Percentiles rank a stretch among this genome's conserved stretches.
phyloP scores from a whole-genome alignment of 2,888 invertebrate species.

The Drosophila multiciliata region DNA sequence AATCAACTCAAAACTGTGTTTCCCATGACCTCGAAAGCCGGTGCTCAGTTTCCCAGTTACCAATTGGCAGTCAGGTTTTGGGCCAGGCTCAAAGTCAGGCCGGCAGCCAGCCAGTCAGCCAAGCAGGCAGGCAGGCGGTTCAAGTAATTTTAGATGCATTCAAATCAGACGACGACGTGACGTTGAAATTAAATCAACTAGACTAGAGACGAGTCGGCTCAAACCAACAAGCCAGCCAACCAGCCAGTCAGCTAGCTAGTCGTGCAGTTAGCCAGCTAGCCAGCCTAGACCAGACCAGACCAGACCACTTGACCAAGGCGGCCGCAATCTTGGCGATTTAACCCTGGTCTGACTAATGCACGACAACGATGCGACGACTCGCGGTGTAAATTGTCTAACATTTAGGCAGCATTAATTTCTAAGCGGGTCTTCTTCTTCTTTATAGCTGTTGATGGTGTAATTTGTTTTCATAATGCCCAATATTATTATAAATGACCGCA shows the following conservation, averaged over 20 bases:
- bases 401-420: constrained; percentile 78
- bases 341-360: constrained; percentile 66
- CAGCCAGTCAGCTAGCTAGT: constrained; percentile 2
- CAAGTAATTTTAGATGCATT: constrained; percentile 76
- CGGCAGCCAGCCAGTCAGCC: background rate
- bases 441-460: constrained; percentile 51
- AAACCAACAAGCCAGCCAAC: constrained; percentile 14
- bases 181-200: constrained; percentile 82
- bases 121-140: constrained; percentile 6
- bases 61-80: constrained; percentile 46
- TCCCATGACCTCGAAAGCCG: constrained; percentile 83
- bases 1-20: constrained; percentile 48
- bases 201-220: constrained; percentile 66
- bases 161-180: constrained; percentile 76
- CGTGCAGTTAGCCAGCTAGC: constrained; percentile 9
- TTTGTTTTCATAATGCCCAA: constrained; percentile 75
- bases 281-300: constrained; percentile 25
- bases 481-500: constrained; percentile 64
- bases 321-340: constrained; percentile 34
- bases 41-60: constrained; percentile 36
- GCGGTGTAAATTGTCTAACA: constrained; percentile 79
- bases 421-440: constrained; percentile 16
- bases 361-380: constrained; percentile 27
- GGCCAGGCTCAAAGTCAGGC: constrained; percentile 6
- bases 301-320: constrained; percentile 45